phyloP scores from a whole-genome alignment of 2,888 invertebrate species.

The Diloba caeruleocephala region DNA sequence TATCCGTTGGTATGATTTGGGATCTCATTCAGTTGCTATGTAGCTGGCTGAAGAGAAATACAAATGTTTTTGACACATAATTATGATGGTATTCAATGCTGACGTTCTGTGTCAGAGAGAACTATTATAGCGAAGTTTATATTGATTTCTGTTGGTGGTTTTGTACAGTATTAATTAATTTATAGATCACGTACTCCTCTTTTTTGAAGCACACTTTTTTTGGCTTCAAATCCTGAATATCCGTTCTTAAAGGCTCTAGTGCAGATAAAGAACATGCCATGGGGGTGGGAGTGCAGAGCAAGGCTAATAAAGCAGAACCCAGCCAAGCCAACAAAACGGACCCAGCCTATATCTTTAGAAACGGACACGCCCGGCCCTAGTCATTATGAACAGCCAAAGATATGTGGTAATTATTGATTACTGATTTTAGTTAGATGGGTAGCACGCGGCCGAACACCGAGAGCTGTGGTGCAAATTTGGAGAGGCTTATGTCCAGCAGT shows the following conservation, averaged over 20 bases:
- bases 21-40: conserved; percentile 42
- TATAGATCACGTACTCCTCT: no score
- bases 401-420: conserved; percentile 66
- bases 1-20: conserved; percentile 46
- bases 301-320: conserved; percentile 74
- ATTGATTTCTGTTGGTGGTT: neutral
- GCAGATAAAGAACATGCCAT: conserved; percentile 65
- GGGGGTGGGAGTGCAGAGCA: conserved; percentile 76
- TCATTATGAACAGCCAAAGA: conserved; percentile 68
- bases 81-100: conserved; percentile 5
- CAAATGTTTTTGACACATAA: conserved; percentile 31
- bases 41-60: conserved; percentile 29
- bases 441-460: no score
- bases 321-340: conserved; percentile 65
- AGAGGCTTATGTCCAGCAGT: no score
- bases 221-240: neutral
- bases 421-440: no score
- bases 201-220: no score
- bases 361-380: conserved; percentile 65
- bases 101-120: conserved; percentile 4
- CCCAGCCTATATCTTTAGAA: conserved; percentile 46
- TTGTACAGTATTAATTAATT: neutral
- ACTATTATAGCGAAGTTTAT: no score
- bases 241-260: neutral
- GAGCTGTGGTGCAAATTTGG: no score